Percentiles rank a stretch among this genome's conserved stretches.
Conservation (phyloP, 2,888 invertebrate genomes). For the Conops quadrifasciatus region DNA sequence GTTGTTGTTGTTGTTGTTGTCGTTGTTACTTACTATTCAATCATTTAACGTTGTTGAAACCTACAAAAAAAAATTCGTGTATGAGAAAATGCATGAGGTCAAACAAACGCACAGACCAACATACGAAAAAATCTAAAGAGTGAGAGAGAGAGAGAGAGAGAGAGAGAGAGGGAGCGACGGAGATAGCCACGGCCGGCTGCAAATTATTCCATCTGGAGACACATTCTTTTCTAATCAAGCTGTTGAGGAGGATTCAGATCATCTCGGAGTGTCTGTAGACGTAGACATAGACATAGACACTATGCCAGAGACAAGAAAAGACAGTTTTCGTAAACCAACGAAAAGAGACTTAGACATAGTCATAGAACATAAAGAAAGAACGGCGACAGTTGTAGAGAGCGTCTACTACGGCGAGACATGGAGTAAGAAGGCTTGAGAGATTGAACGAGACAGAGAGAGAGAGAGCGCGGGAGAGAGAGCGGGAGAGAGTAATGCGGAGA, state of each 20-base stretch:
- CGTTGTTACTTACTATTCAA: background rate
- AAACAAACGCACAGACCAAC: background rate
- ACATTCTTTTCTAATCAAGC: conserved; percentile 17
- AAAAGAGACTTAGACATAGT: no score
- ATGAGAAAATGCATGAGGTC: background rate
- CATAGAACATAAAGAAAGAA: no score
- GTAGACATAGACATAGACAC: no score
- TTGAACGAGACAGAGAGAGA: background rate
- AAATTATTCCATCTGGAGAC: no score
- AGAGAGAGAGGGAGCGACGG: background rate
- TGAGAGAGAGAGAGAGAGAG: background rate
- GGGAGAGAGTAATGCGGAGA: no score
- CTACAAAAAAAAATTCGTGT: background rate
- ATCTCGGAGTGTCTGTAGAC: no score
- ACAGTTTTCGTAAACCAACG: no score
- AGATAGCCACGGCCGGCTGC: background rate
- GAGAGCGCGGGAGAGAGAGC: conserved; percentile 25
- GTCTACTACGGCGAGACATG: no score
- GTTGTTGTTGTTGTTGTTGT: conserved; percentile 1
- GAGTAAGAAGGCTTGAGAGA: no score
- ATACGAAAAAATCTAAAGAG: background rate
- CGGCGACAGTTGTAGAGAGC: no score
- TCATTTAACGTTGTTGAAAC: conserved; percentile 12
- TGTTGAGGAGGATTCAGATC: no score
- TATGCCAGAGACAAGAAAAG: no score